Base-by-base conservation (phyloP, 2,113 vertebrate species). In the Delphinapterus leucas region DNA sequence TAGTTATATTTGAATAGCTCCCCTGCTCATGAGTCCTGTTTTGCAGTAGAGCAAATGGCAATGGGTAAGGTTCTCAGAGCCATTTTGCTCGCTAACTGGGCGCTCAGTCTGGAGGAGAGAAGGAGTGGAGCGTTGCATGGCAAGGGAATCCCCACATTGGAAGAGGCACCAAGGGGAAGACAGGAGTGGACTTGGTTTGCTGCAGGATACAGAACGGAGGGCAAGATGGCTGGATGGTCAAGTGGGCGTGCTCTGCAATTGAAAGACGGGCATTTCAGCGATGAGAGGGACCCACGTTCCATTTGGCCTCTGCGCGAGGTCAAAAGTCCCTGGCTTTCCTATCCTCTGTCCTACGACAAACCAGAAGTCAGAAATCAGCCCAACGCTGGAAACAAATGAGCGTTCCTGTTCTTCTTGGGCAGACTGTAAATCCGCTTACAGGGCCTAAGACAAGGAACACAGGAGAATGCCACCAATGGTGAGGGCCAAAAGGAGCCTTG, bases 261-360 rank as follows among this genome's bases (percentile, higher is more conserved):
- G 44, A 86, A 63, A 94, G 67, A 60, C 23, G 13, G 26, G 8
- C 31, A 2, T 15, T 7, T 31, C n/a, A 81, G 74, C 21, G 11
- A 41, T n/a, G 0, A 68, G 11, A 17, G 20, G 13, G 28, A 25
- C 49, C 4, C 4, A 8, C 0, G 0, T n/a, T 67, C 61, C 38
- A 44, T 18, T 4, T 3, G 10, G n/a, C 2, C 7, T 77, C 86
- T 61, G 38, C 13, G 21, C 44, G 36, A 21, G 0, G 31, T 41
- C 84, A 79, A 61, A 73, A 68, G 38, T 13, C 21, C 49, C 31
- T 28, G 31, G 36, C 41, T 60, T 88, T 74, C 55, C 76, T 76
- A 65, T 81, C 1, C 47, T 96, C 49, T 11, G 8, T 36, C 41
- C 41, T 18, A 49, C 0, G 28, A 58, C 6, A 49, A 23, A 44